Percentiles rank a stretch among this genome's conserved stretches.
These are phyloP conservation scores for Aurelia sp. DNA, from an alignment of 30 jellyfish, hydroid and myxozoan genomes.

Conservation along the genomic window DNA sequence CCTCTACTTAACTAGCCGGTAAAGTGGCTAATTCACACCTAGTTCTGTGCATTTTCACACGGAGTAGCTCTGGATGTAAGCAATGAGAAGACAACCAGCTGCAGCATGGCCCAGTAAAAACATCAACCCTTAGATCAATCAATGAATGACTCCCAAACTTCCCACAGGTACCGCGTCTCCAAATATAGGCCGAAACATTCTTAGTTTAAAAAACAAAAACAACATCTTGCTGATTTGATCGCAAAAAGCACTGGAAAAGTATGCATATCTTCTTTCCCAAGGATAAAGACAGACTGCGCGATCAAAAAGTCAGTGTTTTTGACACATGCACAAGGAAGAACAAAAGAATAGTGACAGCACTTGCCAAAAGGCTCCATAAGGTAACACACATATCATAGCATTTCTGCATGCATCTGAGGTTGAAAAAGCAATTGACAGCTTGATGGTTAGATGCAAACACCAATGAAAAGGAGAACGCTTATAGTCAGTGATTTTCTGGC, in stretches of 20 bases:
- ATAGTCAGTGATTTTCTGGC: no score
- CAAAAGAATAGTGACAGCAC: neutral
- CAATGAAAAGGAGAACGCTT: no score
- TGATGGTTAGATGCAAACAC: no score
- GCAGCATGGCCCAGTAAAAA: constrained; percentile 6
- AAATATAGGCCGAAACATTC: neutral
- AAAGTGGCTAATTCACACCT: no score
- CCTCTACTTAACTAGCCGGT: no score
- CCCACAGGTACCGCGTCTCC: constrained; percentile 38
- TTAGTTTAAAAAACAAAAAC: no score
- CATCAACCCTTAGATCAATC: neutral
- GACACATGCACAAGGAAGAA: neutral
- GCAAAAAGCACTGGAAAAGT: neutral
- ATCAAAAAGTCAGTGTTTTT: neutral
- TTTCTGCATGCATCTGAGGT: neutral
- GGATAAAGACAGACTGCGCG: no score
- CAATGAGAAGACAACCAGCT: neutral
- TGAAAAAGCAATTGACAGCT: neutral
- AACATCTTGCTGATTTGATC: no score
- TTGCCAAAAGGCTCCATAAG: neutral
- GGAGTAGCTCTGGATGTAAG: no score
- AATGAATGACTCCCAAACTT: neutral
- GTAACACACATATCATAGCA: neutral
- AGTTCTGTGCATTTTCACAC: no score
- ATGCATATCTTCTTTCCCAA: neutral